Conservation (phyloP, 2,113 vertebrate genomes). For the Leptobrachium leishanense region DNA sequence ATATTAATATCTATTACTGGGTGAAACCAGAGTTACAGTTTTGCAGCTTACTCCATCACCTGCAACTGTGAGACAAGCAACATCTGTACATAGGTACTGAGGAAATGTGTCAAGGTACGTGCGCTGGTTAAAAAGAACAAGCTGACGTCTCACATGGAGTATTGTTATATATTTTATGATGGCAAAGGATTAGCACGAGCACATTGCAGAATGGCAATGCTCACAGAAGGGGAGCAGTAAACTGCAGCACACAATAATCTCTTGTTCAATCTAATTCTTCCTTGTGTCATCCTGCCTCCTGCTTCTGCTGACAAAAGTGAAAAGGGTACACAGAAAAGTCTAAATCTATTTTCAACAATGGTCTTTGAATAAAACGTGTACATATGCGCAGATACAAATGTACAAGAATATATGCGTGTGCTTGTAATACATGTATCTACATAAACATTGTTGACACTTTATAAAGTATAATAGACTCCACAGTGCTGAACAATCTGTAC, state of each 20-base stretch:
- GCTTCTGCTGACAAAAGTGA: conserved; percentile 6
- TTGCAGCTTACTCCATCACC: not conserved
- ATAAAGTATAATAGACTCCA: too few species aligned
- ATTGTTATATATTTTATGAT: conserved; percentile 42
- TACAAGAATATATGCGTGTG: too few species aligned
- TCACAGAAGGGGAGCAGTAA: conserved; percentile 33
- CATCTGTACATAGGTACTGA: conserved; percentile 8
- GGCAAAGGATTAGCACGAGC: conserved; percentile 48
- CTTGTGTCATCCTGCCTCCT: conserved; percentile 1
- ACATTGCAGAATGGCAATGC: conserved; percentile 40
- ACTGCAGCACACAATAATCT: not conserved
- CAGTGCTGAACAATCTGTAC: too few species aligned
- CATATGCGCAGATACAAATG: too few species aligned
- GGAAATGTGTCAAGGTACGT: conserved; percentile 36
- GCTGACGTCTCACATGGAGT: conserved; percentile 28
- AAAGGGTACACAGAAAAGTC: not conserved
- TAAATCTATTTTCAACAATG: not conserved
- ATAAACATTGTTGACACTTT: too few species aligned
- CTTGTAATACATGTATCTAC: too few species aligned
- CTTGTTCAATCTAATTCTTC: conserved; percentile 11
- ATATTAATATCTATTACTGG: not conserved
- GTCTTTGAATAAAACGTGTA: too few species aligned
- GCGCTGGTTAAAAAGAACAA: conserved; percentile 46
- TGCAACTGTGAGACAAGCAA: not conserved
- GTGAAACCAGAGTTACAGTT: not conserved